phyloP scores from a whole-genome alignment of 1,140 invertebrate species.

The Planococcus citri region DNA sequence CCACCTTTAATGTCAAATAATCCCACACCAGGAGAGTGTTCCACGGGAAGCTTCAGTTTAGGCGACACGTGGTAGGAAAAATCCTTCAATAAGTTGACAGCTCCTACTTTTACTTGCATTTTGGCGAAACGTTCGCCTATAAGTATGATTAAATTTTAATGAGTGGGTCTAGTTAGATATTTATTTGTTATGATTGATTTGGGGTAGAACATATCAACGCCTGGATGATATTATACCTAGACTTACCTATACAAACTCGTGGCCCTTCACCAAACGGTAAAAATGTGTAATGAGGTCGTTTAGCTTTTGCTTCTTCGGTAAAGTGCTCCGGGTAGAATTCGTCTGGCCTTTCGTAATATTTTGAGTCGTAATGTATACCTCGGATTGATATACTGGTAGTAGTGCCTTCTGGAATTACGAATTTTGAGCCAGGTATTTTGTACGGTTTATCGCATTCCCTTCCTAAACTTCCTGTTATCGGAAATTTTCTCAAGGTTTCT shows the following conservation, averaged over 20 bases:
- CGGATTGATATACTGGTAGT: constrained; percentile 40
- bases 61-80: neutral
- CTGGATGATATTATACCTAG: too few species aligned
- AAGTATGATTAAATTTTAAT: neutral
- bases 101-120: neutral
- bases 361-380: constrained; percentile 45
- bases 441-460: constrained; percentile 39
- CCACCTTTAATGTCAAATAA: neutral
- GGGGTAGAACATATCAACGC: too few species aligned
- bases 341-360: constrained; percentile 43
- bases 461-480: constrained; percentile 39
- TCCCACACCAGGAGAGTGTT: neutral
- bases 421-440: constrained; percentile 41
- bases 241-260: constrained; percentile 42
- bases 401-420: constrained; percentile 40
- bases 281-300: constrained; percentile 35
- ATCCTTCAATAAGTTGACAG: neutral
- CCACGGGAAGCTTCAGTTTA: neutral
- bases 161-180: too few species aligned
- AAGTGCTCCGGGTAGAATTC: constrained; percentile 45
- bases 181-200: too few species aligned
- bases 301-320: constrained; percentile 32
- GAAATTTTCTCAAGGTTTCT: constrained; percentile 46
- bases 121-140: neutral
- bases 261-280: constrained; percentile 44